Base-by-base conservation (phyloP, 2,888 invertebrate species). In the Cataglyphis altisquamis region DNA sequence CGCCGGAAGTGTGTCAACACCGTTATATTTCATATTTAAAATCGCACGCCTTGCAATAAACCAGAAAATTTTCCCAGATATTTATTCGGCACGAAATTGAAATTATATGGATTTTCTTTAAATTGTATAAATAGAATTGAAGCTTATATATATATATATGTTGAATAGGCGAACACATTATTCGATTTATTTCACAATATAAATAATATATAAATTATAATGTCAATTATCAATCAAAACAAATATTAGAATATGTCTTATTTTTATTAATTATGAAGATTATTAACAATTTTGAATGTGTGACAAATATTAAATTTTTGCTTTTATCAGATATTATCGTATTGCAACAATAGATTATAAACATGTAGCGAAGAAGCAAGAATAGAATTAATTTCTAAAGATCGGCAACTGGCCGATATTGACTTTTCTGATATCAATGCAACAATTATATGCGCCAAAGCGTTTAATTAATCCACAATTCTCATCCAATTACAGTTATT, bases 1-100 rank as follows among this genome's bases (percentile, higher is more conserved):
- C 32, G 36, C 77, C 74, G 84, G 84, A 89, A 89, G 64, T 85
- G 85, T 84, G 88, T 88, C 86, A 85, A 57, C 10, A 36, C 60
- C 57, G 70, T 80, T 73, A 78, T 81, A 55, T 78, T 77, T 84
- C 39, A 57, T 68, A 39, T 62, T 15, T 73, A 45, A 73, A 82
- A 55, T 60, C 64, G 48, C 29, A 55, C 64, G 66, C 0, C 36
- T 41, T 39, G 41, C 60, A 36, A 75, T 57, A 75, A 55, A 45
- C 29, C 25, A 12, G 25, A 41, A 57, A 77, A 66, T 77, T 29
- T 25, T 57, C 48, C 48, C 57, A 67, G 25, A 21, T 55, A 32
- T 18, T 41, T 9, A 6, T 45, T 74, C 12, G 18, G 6, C 25
- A 39, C 18, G 6, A 29, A 15, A 21, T 74, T 21, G 45, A 6